Percentiles rank a stretch among this genome's conserved stretches.
phyloP scores from a whole-genome alignment of 2,888 invertebrate genomes.

The Gonocerus acuteangulatus region DNA sequence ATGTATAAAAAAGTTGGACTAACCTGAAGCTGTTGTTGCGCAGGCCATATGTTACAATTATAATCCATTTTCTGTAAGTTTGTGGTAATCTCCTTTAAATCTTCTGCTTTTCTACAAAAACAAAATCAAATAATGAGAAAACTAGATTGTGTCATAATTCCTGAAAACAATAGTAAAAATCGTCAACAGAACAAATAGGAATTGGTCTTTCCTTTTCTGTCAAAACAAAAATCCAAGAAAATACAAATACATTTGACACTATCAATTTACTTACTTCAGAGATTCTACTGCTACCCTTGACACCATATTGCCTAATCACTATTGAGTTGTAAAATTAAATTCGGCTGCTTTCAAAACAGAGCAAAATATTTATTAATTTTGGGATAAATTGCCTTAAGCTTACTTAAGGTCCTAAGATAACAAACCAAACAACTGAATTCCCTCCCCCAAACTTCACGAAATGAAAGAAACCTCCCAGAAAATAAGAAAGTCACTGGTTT shows the following conservation, averaged over 20 bases:
- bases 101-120: slow-evolving; percentile 60
- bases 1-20: no score
- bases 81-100: slow-evolving; percentile 60
- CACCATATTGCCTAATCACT: slow-evolving; percentile 52
- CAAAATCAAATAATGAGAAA: not conserved
- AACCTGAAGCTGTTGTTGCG: slow-evolving; percentile 46
- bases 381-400: not conserved
- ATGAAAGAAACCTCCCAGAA: not conserved
- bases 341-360: not conserved
- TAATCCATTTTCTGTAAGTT: slow-evolving; percentile 51
- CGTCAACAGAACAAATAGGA: not conserved
- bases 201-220: not conserved
- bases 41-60: slow-evolving; percentile 48
- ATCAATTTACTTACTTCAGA: slow-evolving; percentile 52
- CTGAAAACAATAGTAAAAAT: not conserved
- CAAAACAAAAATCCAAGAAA: not conserved
- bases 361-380: not conserved
- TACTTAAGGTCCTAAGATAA: not conserved
- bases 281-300: slow-evolving; percentile 68
- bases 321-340: not conserved
- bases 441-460: not conserved
- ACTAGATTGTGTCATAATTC: not conserved
- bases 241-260: slow-evolving; percentile 5
- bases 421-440: not conserved
- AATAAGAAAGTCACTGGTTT: not conserved